Conservation (phyloP, 1,140 invertebrate genomes). For the Lineus longissimus region DNA sequence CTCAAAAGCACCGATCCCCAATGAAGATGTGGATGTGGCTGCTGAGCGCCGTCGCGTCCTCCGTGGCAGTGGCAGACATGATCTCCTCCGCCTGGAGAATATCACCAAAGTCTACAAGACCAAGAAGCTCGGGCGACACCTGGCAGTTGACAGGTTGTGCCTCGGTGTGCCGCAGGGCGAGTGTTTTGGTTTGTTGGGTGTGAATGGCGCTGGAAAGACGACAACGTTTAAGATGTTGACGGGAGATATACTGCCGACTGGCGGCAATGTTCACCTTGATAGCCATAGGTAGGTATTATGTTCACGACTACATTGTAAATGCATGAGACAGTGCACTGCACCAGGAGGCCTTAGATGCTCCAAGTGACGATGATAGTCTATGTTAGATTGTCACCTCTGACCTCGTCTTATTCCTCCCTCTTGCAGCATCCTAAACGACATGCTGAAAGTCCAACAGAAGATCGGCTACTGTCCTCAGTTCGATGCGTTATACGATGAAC, state of each 20-base stretch:
- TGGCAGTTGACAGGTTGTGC: conserved; percentile 67
- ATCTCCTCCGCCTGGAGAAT: conserved; percentile 50
- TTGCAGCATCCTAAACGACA: conserved; percentile 39
- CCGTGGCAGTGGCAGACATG: conserved; percentile 38
- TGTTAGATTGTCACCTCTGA: background rate
- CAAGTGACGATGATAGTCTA: no score
- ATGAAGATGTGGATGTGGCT: conserved; percentile 58
- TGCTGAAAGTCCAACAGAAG: conserved; percentile 43
- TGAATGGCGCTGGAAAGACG: conserved; percentile 86
- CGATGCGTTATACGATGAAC: conserved; percentile 75
- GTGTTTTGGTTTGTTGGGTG: conserved; percentile 79
- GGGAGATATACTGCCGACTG: conserved; percentile 62
- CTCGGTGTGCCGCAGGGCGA: conserved; percentile 68
- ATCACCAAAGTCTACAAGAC: conserved; percentile 53
- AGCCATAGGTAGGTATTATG: conserved; percentile 49
- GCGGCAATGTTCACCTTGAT: conserved; percentile 59
- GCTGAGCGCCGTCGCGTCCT: conserved; percentile 53
- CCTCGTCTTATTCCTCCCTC: background rate
- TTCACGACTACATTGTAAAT: background rate
- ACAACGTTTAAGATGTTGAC: conserved; percentile 80
- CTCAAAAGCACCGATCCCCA: conserved; percentile 21
- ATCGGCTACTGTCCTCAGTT: conserved; percentile 62
- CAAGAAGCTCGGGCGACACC: conserved; percentile 35
- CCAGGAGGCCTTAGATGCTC: no score
- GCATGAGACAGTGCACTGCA: no score